Conservation (phyloP, 2,888 invertebrate genomes). For the Conchocele bisecta region DNA sequence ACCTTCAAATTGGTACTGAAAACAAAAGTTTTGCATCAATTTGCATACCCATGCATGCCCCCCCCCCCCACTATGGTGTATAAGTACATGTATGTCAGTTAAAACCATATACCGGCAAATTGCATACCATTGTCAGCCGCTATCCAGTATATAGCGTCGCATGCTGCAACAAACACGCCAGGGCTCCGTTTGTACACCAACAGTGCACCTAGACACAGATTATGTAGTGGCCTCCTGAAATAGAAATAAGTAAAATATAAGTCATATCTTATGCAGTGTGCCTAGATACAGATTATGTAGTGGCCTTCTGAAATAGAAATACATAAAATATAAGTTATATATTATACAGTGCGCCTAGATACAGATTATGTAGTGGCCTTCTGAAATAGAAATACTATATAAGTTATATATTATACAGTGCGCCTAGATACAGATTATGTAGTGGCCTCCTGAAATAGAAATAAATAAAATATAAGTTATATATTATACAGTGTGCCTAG, state of each 20-base stretch:
- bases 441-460: too few relatives aligned
- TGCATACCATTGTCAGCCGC: slow-evolving; percentile 76
- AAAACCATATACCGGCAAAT: background rate
- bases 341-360: slow-evolving; percentile 74
- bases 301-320: slow-evolving; percentile 71
- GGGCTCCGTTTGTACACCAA: slow-evolving; percentile 64
- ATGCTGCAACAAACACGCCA: slow-evolving; percentile 67
- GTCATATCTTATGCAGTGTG: too few relatives aligned
- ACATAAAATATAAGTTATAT: too few relatives aligned
- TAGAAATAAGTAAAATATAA: too few relatives aligned
- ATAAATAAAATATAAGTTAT: too few relatives aligned
- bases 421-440: slow-evolving; percentile 74
- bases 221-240: slow-evolving; percentile 73
- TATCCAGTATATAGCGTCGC: slow-evolving; percentile 75
- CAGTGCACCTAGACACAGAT: slow-evolving; percentile 72
- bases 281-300: slow-evolving; percentile 76
- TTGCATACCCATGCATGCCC: too few relatives aligned
- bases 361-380: slow-evolving; percentile 72
- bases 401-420: too few relatives aligned
- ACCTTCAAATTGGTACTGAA: too few relatives aligned
- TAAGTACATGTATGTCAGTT: background rate
- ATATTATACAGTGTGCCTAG: too few relatives aligned
- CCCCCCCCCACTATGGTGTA: too few relatives aligned
- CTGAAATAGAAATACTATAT: too few relatives aligned
- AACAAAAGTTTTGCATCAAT: too few relatives aligned